Base-by-base conservation (phyloP, 2,113 vertebrate genomes). In the Melanocharis versteri region DNA sequence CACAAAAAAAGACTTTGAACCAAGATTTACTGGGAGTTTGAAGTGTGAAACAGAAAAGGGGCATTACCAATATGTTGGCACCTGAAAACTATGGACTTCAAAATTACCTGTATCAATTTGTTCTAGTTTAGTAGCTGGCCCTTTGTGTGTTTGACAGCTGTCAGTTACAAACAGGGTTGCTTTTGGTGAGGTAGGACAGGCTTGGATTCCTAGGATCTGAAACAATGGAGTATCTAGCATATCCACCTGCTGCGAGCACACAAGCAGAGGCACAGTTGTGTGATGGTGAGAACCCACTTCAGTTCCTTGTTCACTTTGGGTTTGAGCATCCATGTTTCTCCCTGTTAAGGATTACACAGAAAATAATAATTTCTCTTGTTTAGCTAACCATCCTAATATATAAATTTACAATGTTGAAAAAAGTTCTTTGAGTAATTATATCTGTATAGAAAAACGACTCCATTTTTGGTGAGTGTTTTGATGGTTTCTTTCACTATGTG, bases 291-390 rank as follows among this genome's bases (percentile, higher is more conserved):
- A 94, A 64, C n/a, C 22, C 42, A 53, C 44, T 26, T 21, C 28
- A 51, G 3, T 13, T 90, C 78, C 62, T 89, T 77, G 23, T 84
- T 70, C 26, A 42, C 48, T 68, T 72, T 65, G 58, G 47, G 76
- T 93, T 95, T 91, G 86, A 85, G 58, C 42, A 23, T 89, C 51
- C 30, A 60, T 94, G 21, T 86, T 96, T 31, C 73, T 83, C 48
- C 5, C 5, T 27, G 5, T 77, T 72, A 37, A n/a, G 6, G 5
- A 23, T 42, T 45, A 22, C 19, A 42, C 13, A 83, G 27, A 73
- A 7, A 17, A 42, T 21, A 47, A 48, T 27, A 1, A 16, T 69
- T 48, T 68, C 7, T 68, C 6, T 53, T 72, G 19, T 70, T 81
- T 42, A 40, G 11, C 13, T 65, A 37, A 31, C 10, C 14, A 92